These are phyloP conservation scores for Nomada ruficornis DNA, from an alignment of 2,888 invertebrate genomes.

Conservation along the genomic window DNA sequence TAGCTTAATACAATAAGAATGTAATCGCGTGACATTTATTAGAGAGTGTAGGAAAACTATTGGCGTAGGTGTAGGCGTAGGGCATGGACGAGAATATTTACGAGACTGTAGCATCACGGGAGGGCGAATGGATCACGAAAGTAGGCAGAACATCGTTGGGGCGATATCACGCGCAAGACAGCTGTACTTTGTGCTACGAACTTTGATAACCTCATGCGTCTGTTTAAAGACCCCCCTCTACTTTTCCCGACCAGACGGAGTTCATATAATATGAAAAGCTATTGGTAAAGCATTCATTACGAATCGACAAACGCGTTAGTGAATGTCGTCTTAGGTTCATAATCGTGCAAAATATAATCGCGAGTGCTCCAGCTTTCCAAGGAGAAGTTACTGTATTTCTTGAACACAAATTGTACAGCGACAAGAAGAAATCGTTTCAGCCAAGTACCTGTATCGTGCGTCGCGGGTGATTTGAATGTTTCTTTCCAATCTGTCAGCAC, in stretches of 20 bases:
- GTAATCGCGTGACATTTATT: background rate
- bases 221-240: constrained; percentile 48
- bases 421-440: constrained; percentile 24
- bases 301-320: constrained; percentile 33
- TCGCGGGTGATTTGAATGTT: constrained; percentile 70
- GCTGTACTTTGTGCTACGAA: constrained; percentile 82
- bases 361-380: constrained; percentile 8
- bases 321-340: background rate
- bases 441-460: constrained; percentile 1
- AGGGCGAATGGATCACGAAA: constrained; percentile 18
- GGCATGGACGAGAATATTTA: constrained; percentile 29
- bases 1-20: too few relatives aligned
- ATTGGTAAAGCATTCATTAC: constrained; percentile 44
- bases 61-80: too few relatives aligned
- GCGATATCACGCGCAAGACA: constrained; percentile 76
- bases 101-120: constrained; percentile 43
- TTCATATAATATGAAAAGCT: constrained; percentile 70
- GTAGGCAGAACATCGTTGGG: constrained; percentile 37
- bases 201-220: constrained; percentile 80
- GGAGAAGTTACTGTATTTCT: background rate
- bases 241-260: constrained; percentile 40
- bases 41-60: background rate
- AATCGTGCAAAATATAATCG: background rate
- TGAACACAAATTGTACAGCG: background rate
- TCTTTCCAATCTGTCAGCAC: constrained; percentile 79